Percentiles rank a stretch among this genome's conserved stretches.
These are phyloP conservation scores for Clarias gariepinus DNA, from an alignment of 2,113 vertebrate species.

Conservation along the genomic window DNA sequence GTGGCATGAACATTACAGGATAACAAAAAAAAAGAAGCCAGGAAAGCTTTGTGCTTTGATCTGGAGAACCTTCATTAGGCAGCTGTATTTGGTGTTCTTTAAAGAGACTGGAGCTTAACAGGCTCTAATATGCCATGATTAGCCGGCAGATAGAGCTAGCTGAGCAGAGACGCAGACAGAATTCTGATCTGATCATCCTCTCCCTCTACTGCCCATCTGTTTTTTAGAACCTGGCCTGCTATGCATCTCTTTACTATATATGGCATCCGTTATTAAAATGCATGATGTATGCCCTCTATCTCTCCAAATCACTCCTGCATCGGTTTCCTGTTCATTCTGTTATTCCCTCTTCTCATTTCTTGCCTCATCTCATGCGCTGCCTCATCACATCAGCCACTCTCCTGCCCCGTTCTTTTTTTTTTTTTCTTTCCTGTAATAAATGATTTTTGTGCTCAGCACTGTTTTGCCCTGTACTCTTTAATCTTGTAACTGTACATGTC, in stretches of 20 bases:
- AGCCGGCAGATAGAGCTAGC: slow-evolving; percentile 55
- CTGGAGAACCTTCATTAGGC: slow-evolving; percentile 59
- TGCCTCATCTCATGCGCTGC: neutral
- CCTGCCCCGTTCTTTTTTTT: neutral
- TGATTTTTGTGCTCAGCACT: slow-evolving; percentile 38
- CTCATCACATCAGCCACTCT: neutral
- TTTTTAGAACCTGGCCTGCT: slow-evolving; percentile 12
- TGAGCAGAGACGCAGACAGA: slow-evolving; percentile 55
- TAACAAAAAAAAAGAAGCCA: neutral
- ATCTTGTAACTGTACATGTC: slow-evolving; percentile 26
- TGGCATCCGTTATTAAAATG: slow-evolving; percentile 39
- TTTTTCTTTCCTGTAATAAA: neutral
- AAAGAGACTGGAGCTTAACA: slow-evolving; percentile 60
- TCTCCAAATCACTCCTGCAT: neutral
- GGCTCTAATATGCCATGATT: slow-evolving; percentile 65
- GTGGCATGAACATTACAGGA: neutral
- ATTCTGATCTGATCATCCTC: slow-evolving; percentile 49
- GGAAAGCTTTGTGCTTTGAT: slow-evolving; percentile 4
- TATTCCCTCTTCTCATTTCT: slow-evolving; percentile 40
- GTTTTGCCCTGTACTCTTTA: slow-evolving; percentile 34
- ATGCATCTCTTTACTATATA: slow-evolving; percentile 19
- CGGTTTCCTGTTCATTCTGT: slow-evolving; percentile 7
- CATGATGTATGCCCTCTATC: slow-evolving; percentile 19
- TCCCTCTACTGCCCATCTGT: slow-evolving; percentile 24
- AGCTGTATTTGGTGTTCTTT: slow-evolving; percentile 51